Base-by-base conservation (phyloP, 1,140 invertebrate species). In the Pogonomyrmex barbatus region DNA sequence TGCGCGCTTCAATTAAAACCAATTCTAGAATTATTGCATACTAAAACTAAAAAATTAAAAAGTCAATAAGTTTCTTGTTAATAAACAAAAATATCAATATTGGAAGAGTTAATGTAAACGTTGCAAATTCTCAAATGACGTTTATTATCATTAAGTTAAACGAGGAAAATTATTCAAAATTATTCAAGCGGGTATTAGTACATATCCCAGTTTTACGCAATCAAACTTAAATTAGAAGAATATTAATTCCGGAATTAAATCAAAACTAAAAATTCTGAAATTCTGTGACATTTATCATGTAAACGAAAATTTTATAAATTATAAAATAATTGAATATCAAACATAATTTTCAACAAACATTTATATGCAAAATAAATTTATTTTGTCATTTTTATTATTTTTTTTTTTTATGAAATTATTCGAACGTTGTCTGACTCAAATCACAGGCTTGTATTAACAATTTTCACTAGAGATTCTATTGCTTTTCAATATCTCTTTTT, bases 251-350 rank as follows among this genome's bases (percentile, higher is more conserved):
- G 3, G 30, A 67, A 45, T 67, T 67, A 45, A 67, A 67, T 12
- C 8, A 0, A 67, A 67, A 45, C 24, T 45, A 24, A 67, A 67
- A 67, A 24, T 24, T 67, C 0, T 24, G 67, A 67, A 67, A 24
- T 24, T 67, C 0, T 24, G 67, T 9, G 6, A 47, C 45, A 47
- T 70, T 70, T 30, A 30, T 14, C 12, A 6, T 17, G 2, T 5
- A 47, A 30, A 47, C 14, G 36, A 68, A 30, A 30, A 47, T 70
- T 70, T 67, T 47, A 30, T 30, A 47, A 70, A 70, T 70, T 70
- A 24, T 70, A 3, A 47, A 70, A 30, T 47, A 70, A 47, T 47
- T 12, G 6, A 0, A 30, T 17, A 65, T 39, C 17, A 65, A 65
- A 2, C 14, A 52, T 4, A 45, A 45, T 45, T 8, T 45, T 45